Conservation (phyloP, 1,140 invertebrate genomes). For the Marisa cornuarietis region DNA sequence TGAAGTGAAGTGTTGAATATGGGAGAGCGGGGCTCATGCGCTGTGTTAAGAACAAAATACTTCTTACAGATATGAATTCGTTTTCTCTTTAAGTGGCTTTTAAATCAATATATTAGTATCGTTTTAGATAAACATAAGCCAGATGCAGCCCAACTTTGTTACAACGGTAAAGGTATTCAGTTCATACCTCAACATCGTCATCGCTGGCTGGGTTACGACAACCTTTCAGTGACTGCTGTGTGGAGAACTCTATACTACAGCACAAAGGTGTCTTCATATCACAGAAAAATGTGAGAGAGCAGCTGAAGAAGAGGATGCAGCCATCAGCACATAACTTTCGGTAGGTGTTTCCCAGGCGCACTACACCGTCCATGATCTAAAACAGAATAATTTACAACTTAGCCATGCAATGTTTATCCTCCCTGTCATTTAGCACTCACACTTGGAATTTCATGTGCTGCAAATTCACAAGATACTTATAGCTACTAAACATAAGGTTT, state of each 20-base stretch:
- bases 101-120: too few relatives aligned
- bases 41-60: neutral
- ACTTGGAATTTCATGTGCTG: too few relatives aligned
- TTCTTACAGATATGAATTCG: neutral
- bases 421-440: neutral
- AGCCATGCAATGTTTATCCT: neutral
- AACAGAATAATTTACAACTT: constrained; percentile 18
- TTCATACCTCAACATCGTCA: constrained; percentile 9
- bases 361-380: constrained; percentile 56
- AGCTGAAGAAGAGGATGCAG: constrained; percentile 53
- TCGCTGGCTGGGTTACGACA: constrained; percentile 24
- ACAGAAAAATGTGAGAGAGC: constrained; percentile 52
- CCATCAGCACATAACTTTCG: constrained; percentile 50
- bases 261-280: constrained; percentile 31
- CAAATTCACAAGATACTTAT: too few relatives aligned
- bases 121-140: too few relatives aligned
- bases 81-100: too few relatives aligned
- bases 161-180: neutral
- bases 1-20: too few relatives aligned
- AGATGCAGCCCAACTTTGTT: too few relatives aligned
- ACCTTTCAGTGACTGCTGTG: constrained; percentile 33
- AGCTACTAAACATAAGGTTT: too few relatives aligned
- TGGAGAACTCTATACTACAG: constrained; percentile 47
- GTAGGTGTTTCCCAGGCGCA: constrained; percentile 50
- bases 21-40: neutral